Conservation (phyloP, 2,888 invertebrate species). For the Agrochola circellaris region DNA sequence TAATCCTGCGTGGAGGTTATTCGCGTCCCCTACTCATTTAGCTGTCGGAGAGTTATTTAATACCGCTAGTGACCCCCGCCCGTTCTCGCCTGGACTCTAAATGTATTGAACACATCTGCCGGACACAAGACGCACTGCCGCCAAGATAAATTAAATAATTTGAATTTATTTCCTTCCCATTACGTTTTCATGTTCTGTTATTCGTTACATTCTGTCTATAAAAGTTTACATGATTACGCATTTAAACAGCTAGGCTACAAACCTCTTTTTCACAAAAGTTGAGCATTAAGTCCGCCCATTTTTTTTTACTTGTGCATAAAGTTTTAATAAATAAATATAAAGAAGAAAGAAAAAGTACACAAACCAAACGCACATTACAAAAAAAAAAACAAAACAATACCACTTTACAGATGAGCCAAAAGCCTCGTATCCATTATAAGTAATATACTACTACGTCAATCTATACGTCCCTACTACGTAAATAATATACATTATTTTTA, state of each 20-base stretch:
- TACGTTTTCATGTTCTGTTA: slow-evolving; percentile 43
- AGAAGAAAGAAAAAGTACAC: too few relatives aligned
- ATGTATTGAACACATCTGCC: slow-evolving; percentile 88
- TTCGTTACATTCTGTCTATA: background rate
- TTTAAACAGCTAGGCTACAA: background rate
- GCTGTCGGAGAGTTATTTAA: slow-evolving; percentile 90
- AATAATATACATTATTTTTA: background rate
- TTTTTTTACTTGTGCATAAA: too few relatives aligned
- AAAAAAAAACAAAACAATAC: too few relatives aligned
- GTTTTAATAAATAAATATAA: too few relatives aligned
- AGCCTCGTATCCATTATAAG: too few relatives aligned
- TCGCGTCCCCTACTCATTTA: slow-evolving; percentile 89
- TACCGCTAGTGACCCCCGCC: slow-evolving; percentile 87
- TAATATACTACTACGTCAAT: background rate
- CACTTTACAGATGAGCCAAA: too few relatives aligned
- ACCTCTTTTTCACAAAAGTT: background rate
- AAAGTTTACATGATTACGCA: background rate
- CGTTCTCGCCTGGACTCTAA: slow-evolving; percentile 80
- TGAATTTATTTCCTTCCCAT: slow-evolving; percentile 72
- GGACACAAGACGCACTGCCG: slow-evolving; percentile 79
- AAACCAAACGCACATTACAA: too few relatives aligned
- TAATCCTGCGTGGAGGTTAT: slow-evolving; percentile 73
- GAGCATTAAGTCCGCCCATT: too few relatives aligned
- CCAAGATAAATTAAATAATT: slow-evolving; percentile 83
- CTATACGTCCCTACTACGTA: background rate